Base-by-base conservation (phyloP, 1,140 invertebrate species). In the Camponotus floridanus region DNA sequence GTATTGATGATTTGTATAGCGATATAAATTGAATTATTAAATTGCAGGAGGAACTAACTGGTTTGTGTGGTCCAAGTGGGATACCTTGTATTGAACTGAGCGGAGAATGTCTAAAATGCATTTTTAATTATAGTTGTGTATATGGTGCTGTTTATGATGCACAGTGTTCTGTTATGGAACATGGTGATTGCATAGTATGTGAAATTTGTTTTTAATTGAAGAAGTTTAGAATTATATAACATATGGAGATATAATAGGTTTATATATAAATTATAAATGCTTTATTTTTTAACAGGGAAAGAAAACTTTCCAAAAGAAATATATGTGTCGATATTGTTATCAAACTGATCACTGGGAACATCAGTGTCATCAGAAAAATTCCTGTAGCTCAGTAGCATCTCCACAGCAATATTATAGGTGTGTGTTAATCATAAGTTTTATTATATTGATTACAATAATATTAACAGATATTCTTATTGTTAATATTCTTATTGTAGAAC, bases 241-340 rank as follows among this genome's bases (percentile, higher is more conserved):
- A 48, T 33, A 26, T 48, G 9, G 11, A 31, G 6, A 71, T 42
- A 39, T 26, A 62, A 18, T 42, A n/a, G n/a, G n/a, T n/a, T n/a
- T n/a, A n/a, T n/a, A 59, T 64, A 70, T 7, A 21, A 74, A 61
- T 36, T 21, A 4, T 51, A 18, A 11, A 78, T 15, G 33, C 21
- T 18, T 74, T n/a, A 8, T 48, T 86, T 87, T 91, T 45, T 88
- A 92, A 95, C 91, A 98, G 96, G 98, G 97, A 15, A 95, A 96
- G 13, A 96, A 95, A 87, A 95, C 93, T 39, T 98, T 99, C 92
- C 95, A 96, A 74, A 97, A 96, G 92, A 95, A 96, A 68, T 97
- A 98, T 88, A 96, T 97, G 84, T 99, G 99, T 92, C 96, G 97
- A 87, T 99, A 98, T 95, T 99, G 99, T 94, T 99, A 99, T 95